These are phyloP conservation scores for Sarcophaga caerulescens DNA, from an alignment of 2,888 invertebrate species.

Conservation along the genomic window DNA sequence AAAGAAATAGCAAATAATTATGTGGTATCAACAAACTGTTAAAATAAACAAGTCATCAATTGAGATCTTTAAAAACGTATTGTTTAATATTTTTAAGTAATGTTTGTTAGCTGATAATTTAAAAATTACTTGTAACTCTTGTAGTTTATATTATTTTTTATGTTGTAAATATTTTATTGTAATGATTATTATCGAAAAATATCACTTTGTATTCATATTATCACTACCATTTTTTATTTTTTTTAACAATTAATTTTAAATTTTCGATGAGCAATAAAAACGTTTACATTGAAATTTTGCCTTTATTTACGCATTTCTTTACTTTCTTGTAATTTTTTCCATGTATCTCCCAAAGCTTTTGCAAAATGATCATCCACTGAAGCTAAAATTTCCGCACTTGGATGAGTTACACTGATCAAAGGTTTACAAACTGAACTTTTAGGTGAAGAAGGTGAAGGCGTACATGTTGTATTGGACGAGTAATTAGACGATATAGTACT, in stretches of 20 bases:
- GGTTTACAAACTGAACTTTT: conserved; percentile 67
- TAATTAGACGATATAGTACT: conserved; percentile 73
- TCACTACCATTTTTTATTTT: background rate
- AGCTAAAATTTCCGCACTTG: conserved; percentile 74
- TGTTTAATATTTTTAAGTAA: background rate
- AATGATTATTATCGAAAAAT: conserved; percentile 46
- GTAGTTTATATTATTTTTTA: conserved; percentile 2
- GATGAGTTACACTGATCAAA: conserved; percentile 32
- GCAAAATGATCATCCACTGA: conserved; percentile 96
- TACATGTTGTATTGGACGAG: conserved; percentile 74
- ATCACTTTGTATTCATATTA: conserved; percentile 38
- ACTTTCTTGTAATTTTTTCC: conserved; percentile 88
- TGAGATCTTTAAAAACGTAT: conserved; percentile 49
- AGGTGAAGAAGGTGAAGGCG: conserved; percentile 73
- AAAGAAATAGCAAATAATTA: background rate
- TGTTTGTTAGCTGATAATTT: background rate
- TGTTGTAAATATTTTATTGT: background rate
- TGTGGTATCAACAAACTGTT: conserved; percentile 11
- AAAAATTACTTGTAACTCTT: background rate
- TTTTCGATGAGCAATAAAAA: background rate
- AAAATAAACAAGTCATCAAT: conserved; percentile 54
- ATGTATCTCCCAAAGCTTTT: conserved; percentile 92
- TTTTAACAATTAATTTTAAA: background rate
- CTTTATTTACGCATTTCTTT: conserved; percentile 76
- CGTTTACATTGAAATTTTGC: background rate